Evolutionary conservation across 2,888 invertebrate species (phyloP).

Genomic region (Papilio elwesi): DNA sequence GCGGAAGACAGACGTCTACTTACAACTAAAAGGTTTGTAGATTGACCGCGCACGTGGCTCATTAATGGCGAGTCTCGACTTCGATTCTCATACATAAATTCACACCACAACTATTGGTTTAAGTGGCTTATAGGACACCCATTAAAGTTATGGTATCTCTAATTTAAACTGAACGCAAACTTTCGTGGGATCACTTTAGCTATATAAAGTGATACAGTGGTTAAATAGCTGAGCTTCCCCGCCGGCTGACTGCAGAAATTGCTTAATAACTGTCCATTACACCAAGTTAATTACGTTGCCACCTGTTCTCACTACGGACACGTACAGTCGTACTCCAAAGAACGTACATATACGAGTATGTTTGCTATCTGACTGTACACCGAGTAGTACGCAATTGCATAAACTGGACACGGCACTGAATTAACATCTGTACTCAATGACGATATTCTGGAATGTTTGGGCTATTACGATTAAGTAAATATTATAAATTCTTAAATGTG

Average conservation of each 20-base stretch:
- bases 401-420: slow-evolving; percentile 16
- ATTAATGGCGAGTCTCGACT: neutral
- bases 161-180: neutral
- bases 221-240: slow-evolving; percentile 54
- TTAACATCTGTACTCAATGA: slow-evolving; percentile 10
- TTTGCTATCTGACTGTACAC: neutral
- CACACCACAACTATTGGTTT: too few relatives aligned
- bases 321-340: neutral
- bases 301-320: slow-evolving; percentile 51
- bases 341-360: neutral
- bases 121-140: too few relatives aligned
- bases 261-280: slow-evolving; percentile 78
- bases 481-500: too few relatives aligned
- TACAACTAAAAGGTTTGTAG: slow-evolving; percentile 26
- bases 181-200: neutral
- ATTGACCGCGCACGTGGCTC: neutral
- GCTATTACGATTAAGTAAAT: too few relatives aligned
- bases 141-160: too few relatives aligned
- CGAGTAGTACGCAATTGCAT: slow-evolving; percentile 5
- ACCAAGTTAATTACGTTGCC: slow-evolving; percentile 70
- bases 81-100: neutral
- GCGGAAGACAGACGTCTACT: slow-evolving; percentile 39
- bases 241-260: slow-evolving; percentile 69
- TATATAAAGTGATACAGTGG: slow-evolving; percentile 29
- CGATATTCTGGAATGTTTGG: neutral